Evolutionary conservation across 2,113 vertebrate species (phyloP).

Genomic region (Mustela nigripes): DNA sequence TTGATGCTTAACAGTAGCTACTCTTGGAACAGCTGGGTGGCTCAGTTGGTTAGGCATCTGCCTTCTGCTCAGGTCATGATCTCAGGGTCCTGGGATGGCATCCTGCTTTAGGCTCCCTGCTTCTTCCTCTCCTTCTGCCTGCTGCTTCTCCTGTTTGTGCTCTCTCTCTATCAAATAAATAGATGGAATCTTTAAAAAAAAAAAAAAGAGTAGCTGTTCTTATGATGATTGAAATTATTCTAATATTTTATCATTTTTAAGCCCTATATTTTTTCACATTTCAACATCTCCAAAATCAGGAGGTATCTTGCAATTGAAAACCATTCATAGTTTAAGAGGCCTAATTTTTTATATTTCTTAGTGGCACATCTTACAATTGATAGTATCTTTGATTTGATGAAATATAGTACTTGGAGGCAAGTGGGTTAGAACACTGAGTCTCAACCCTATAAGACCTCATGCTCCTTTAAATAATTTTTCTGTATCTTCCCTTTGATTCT

Average conservation of each 20-base stretch:
- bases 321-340: not conserved
- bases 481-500: not conserved
- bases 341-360: not conserved
- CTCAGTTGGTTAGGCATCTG: too few species aligned
- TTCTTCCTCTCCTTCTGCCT: too few species aligned
- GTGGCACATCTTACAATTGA: not conserved
- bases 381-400: not conserved
- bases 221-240: not conserved
- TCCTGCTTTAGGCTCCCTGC: too few species aligned
- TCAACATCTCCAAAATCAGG: not conserved
- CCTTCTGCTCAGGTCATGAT: too few species aligned
- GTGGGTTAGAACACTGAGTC: not conserved
- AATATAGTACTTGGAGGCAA: not conserved
- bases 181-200: too few species aligned
- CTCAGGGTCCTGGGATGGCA: too few species aligned
- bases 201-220: not conserved
- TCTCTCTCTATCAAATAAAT: too few species aligned
- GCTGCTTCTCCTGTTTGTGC: too few species aligned
- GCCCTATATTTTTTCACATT: not conserved
- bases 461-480: not conserved
- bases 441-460: not conserved
- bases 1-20: not conserved
- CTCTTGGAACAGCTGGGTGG: too few species aligned
- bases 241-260: not conserved
- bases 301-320: not conserved